Evolutionary conservation across 2,888 invertebrate species (phyloP), one percentile per base, ranked within the genome.

Genomic region (Epicampocera succincta): DNA sequence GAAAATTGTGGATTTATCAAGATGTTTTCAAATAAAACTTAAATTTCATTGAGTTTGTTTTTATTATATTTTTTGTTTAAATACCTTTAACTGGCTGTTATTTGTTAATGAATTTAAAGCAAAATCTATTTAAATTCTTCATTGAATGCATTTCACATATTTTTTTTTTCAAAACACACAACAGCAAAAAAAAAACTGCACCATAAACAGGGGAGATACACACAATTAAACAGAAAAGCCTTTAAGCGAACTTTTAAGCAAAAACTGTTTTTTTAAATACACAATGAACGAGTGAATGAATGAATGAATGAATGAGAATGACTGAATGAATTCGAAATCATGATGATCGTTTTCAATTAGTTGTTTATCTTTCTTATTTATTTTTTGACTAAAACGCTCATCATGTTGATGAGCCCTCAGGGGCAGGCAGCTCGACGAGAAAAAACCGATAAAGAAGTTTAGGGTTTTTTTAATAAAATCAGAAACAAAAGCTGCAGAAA

Each of bases 201-300:
- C 3, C 8, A n/a, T 15, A 25, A 40, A 33, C 29, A 38, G 63
- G 33, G 79, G 79, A 80, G 79, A 80, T 63, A 74, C 79, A 80
- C 68, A 69, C 79, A 74, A 80, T 80, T 80, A 74, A 81, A 25
- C 76, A 54, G 54, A 68, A 68, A 66, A 72, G 61, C 50, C 68
- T 63, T 33, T 42, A n/a, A 54, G 40, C 54, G 56, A 71, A 76
- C 52, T 44, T 46, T 60, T 61, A 54, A 65, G 29, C 17, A 13
- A 54, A 80, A 60, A n/a, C n/a, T 60, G 60, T 25, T 58, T 80
- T 68, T 58, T 33, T n/a, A 65, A 71, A 74, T 46, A 48, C 46
- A 71, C 56, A 72, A 71, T 21, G 42, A 29, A 19, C 21, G 56
- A 50, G 42, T 66, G 58, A 60, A 46, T 56, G 25, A 15, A 63